Percentiles rank a stretch among this genome's conserved stretches.
These are phyloP conservation scores for Polylopha cassiicola DNA, from an alignment of 2,888 invertebrate genomes.

Conservation along the genomic window DNA sequence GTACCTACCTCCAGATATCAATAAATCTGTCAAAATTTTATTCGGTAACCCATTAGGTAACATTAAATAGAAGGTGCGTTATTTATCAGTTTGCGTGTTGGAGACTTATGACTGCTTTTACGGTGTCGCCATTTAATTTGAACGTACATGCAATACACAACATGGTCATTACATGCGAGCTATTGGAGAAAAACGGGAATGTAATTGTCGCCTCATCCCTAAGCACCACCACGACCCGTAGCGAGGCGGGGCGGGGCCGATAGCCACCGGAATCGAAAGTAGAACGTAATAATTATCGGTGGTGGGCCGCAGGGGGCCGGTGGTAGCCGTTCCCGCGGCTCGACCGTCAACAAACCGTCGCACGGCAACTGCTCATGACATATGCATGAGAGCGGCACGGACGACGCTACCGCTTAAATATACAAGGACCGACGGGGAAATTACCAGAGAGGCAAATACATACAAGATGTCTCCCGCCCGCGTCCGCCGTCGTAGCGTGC, in stretches of 20 bases:
- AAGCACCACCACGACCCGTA: constrained; percentile 32
- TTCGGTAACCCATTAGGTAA: constrained; percentile 48
- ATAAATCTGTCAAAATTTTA: constrained; percentile 34
- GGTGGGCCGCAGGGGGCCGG: constrained; percentile 51
- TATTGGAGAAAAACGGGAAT: constrained; percentile 55
- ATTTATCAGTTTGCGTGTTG: constrained; percentile 55
- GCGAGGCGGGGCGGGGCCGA: constrained; percentile 44
- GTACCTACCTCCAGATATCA: constrained; percentile 12
- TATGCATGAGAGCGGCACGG: constrained; percentile 72
- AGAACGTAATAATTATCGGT: constrained; percentile 70
- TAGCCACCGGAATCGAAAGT: constrained; percentile 64
- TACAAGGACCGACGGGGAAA: constrained; percentile 70
- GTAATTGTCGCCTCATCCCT: constrained; percentile 72
- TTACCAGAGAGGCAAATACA: constrained; percentile 69
- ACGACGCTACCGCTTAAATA: constrained; percentile 65
- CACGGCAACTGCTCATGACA: constrained; percentile 75
- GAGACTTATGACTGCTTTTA: constrained; percentile 58
- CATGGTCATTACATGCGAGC: constrained; percentile 44
- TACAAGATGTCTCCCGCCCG: constrained; percentile 61
- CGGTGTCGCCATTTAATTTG: constrained; percentile 65
- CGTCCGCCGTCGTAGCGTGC: constrained; percentile 50
- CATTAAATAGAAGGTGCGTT: constrained; percentile 49
- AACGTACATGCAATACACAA: constrained; percentile 59
- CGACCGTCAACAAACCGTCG: constrained; percentile 74
- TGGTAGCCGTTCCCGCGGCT: constrained; percentile 66